These are phyloP conservation scores for Miniopterus natalensis DNA, from an alignment of 2,113 vertebrate genomes.

Conservation along the genomic window DNA sequence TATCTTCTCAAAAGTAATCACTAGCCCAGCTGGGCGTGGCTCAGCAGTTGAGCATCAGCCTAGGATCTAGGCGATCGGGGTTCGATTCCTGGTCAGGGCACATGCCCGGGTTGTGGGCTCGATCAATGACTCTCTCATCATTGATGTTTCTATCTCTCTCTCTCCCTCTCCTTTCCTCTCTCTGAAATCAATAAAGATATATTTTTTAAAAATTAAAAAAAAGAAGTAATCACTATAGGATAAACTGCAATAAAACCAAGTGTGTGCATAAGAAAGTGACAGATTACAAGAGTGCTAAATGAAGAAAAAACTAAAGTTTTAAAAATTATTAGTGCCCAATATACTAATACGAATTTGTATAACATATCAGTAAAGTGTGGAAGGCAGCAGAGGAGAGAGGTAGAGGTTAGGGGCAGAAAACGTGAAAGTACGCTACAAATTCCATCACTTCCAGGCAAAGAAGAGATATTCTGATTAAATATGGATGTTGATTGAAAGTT, in stretches of 20 bases:
- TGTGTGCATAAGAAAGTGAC: neutral
- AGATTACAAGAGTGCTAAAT: neutral
- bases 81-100: too few species aligned
- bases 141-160: too few species aligned
- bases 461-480: conserved; percentile 37
- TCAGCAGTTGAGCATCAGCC: too few species aligned
- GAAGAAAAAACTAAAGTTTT: neutral
- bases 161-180: too few species aligned
- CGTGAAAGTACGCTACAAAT: neutral
- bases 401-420: neutral
- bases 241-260: neutral
- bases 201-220: too few species aligned
- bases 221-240: neutral
- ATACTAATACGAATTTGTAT: neutral
- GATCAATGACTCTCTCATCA: too few species aligned
- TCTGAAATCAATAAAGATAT: too few species aligned
- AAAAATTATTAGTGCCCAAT: neutral
- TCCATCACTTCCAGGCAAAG: neutral
- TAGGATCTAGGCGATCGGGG: too few species aligned
- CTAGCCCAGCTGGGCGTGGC: too few species aligned
- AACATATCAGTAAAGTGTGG: neutral
- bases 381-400: neutral
- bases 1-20: conserved; percentile 36
- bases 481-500: neutral
- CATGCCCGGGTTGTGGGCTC: too few species aligned